Base-by-base conservation (phyloP, 1,140 invertebrate species). In the Leptonema lineaticorne region DNA sequence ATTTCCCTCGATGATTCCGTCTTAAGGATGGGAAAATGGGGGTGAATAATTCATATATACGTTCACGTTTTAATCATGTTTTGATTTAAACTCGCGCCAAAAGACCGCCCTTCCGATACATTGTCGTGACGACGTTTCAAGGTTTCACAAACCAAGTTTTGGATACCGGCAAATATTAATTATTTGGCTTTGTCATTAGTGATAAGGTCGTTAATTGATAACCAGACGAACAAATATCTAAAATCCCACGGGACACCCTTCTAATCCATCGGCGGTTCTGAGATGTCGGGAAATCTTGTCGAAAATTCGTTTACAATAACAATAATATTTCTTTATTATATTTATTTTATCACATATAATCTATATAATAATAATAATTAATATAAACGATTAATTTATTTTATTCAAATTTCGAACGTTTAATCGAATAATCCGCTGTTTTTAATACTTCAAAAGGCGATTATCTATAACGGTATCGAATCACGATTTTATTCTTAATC, bases 201-300 rank as follows among this genome's bases (percentile, higher is more conserved):
- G 50, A 53, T 53, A 26, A 53, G 50, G 50, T 53, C 18, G 20
- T 24, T 26, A 53, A 53, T 53, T 53, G 50, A 53, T 53, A 53
- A 41, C 11, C 37, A 16, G 37, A 9, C 16, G 16, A 41, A 53
- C 50, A 53, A 53, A 53, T 24, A 20, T 53, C 18, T 24, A 20
- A 26, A 53, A 53, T 24, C 50, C 50, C 50, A 11, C 8, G 24
- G 22, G 50, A 26, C 8, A 24, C 11, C 18, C 24, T 33, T 22
- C 11, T 53, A 53, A 53, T 24, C 50, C 27, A 26, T 53, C 14
- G 50, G 14, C 20, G 20, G 20, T 24, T 53, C 2, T 2, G 9
- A 26, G 20, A 3, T 24, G 4, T 22, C 18, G 20, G 27, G 24
- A 26, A 53, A 53, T 26, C 20, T 53, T 16, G 11, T 45, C 14